Evolutionary conservation across 2,888 invertebrate species (phyloP).

Genomic region (Cryptus armator): DNA sequence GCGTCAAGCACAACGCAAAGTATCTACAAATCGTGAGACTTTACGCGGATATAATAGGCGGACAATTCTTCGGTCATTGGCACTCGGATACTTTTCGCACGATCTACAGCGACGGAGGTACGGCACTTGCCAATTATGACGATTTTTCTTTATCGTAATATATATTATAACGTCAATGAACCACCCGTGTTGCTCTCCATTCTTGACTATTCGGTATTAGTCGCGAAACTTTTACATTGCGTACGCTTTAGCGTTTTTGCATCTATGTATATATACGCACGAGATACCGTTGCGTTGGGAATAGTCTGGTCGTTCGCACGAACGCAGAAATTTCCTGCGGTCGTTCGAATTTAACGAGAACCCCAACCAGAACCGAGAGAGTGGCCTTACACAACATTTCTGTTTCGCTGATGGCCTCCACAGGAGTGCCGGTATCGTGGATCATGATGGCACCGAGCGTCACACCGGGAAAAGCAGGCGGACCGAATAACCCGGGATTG

Average conservation of each 20-base stretch:
- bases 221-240: neutral
- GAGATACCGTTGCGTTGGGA: neutral
- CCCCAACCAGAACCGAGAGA: slow-evolving; percentile 11
- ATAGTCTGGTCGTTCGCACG: slow-evolving; percentile 36
- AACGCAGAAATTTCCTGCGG: slow-evolving; percentile 39
- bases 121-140: slow-evolving; percentile 73
- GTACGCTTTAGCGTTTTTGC: neutral
- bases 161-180: too few species aligned
- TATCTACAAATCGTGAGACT: slow-evolving; percentile 92
- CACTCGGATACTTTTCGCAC: slow-evolving; percentile 96
- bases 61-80: slow-evolving; percentile 96
- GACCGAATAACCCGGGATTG: slow-evolving; percentile 95
- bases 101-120: slow-evolving; percentile 92
- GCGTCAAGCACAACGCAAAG: slow-evolving; percentile 91
- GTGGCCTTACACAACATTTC: slow-evolving; percentile 64
- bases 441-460: slow-evolving; percentile 95
- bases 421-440: slow-evolving; percentile 94
- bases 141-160: neutral
- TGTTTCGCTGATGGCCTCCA: slow-evolving; percentile 40
- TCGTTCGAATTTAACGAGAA: slow-evolving; percentile 44
- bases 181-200: too few species aligned
- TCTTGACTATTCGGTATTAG: too few species aligned
- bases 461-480: slow-evolving; percentile 92
- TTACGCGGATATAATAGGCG: slow-evolving; percentile 93
- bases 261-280: slow-evolving; percentile 1